Evolutionary conservation across 2,797 vertebrate genomes (phyloP).

Genomic region (Leptoclinus maculatus): DNA sequence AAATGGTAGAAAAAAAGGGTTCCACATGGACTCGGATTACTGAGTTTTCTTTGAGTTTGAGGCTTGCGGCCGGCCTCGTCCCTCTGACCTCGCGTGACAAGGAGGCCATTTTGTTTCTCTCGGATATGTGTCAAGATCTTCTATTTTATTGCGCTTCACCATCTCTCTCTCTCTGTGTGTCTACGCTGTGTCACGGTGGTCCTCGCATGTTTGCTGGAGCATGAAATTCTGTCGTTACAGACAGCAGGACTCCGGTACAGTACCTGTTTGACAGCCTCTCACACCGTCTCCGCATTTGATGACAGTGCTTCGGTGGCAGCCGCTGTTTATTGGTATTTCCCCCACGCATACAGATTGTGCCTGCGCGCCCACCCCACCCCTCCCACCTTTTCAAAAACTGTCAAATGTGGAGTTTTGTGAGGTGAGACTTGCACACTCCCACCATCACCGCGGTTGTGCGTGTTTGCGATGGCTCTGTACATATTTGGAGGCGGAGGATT

Average conservation of each 20-base stretch:
- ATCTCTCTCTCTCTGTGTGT: slow-evolving; percentile 21
- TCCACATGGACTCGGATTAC: neutral
- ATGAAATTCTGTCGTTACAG: slow-evolving; percentile 58
- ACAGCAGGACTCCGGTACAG: slow-evolving; percentile 64
- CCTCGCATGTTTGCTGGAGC: slow-evolving; percentile 60
- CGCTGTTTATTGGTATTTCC: slow-evolving; percentile 48
- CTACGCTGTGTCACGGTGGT: slow-evolving; percentile 53
- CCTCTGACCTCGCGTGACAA: slow-evolving; percentile 66
- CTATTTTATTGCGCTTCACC: slow-evolving; percentile 15
- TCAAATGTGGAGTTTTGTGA: slow-evolving; percentile 52
- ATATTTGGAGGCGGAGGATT: slow-evolving; percentile 37
- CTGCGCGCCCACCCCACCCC: neutral
- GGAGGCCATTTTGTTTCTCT: slow-evolving; percentile 72
- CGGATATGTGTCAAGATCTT: slow-evolving; percentile 55
- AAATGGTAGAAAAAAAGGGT: neutral
- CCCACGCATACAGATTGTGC: slow-evolving; percentile 48
- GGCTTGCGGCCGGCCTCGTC: slow-evolving; percentile 14
- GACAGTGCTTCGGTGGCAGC: slow-evolving; percentile 55
- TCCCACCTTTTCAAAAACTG: slow-evolving; percentile 40
- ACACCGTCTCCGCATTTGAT: slow-evolving; percentile 53
- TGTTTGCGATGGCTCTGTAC: slow-evolving; percentile 20
- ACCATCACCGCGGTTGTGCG: slow-evolving; percentile 16
- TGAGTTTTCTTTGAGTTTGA: slow-evolving; percentile 7
- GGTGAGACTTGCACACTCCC: slow-evolving; percentile 52
- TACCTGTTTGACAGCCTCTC: slow-evolving; percentile 74